Base-by-base conservation (phyloP, 2,797 vertebrate species). In the Harpagifer antarcticus region DNA sequence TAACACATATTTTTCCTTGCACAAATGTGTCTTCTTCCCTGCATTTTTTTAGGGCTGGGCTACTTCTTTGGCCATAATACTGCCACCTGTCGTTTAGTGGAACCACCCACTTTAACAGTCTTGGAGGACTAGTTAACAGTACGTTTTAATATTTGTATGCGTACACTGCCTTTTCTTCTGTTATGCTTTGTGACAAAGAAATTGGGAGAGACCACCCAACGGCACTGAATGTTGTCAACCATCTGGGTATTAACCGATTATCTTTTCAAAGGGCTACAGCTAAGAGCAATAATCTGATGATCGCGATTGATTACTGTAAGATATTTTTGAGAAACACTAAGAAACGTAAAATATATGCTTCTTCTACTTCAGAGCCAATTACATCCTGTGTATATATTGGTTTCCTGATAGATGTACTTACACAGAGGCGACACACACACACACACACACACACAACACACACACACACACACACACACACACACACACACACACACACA, bases 381-480 rank as follows among this genome's bases (percentile, higher is more conserved):
- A 78, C 61, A 50, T 42, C 53, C 44, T 55, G 64, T 9, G 64
- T 85, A 86, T 79, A 67, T 61, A 79, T 40, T 60, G 60, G 49
- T 72, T 79, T 20, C 50, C 59, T 83, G 80, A 88, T 76, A 53
- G 58, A 81, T 65, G 69, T 60, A 49, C 65, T 72, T 48, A 76
- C 58, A 49, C 42, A 58, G 48, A 17, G 15, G 9, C 49, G 31
- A 9, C 8, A 55, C 62, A 33, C 5, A 45, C 44, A 42, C 58
- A 47, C 61, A 47, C 49, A 74, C 66, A 23, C 23, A 23, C 23
- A 23, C 23, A 23, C 23, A n/a, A 23, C 23, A 23, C 23, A 23
- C 23, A 23, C 23, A 23, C 23, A 23, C 23, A 23, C 23, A 23
- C 23, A 23, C 23, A 23, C 23, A 23, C 23, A 23, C 23, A 65